Base-by-base conservation (phyloP, 64 coral and sea anemone genomes). In the Montipora efflorescens region DNA sequence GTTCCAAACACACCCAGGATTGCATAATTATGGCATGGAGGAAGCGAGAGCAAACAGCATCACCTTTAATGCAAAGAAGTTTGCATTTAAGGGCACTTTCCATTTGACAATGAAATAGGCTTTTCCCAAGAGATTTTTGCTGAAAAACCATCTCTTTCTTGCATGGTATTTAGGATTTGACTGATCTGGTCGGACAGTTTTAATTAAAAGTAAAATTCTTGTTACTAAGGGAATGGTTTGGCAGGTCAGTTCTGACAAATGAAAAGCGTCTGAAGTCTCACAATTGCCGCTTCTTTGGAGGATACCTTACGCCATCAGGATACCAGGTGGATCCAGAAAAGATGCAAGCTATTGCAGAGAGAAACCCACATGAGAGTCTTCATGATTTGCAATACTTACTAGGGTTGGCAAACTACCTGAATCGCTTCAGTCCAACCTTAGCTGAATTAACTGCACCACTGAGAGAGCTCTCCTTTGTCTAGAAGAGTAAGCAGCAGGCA, bases 341-440 rank as follows among this genome's bases (percentile, higher is more conserved):
- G 28, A n/a, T 81, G 22, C 52, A 47, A 79, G 93, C 88, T 7
- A 86, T 95, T 75, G 15, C 78, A 87, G 93, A 94, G 36, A 88
- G 90, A 52, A 78, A 87, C 21, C 3, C 36, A 48, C 93, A 79
- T 8, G 4, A 90, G 21, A 90, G 46, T 78, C 90, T 79, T n/a
- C 4, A 95, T 62, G 88, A 95, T 21, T 51, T 95, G 48, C 76
- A 89, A 75, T n/a, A 90, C 4, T 74, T 80, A 18, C 88, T 90
- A 44, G 73, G 80, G 16, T 82, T 90, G 59, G 93, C 87, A 45
- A 95, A 95, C 21, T 87, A 92, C 78, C 80, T 92, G 16, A 50
- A 84, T 47, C 84, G 75, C 46, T 91, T 90, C 53, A 91, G 90
- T 36, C 89, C 94, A 7, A 90, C 67, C 13, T 48, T 91, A 23